Evolutionary conservation across 2,797 vertebrate genomes (phyloP).

Genomic region (Hemibagrus guttatus): DNA sequence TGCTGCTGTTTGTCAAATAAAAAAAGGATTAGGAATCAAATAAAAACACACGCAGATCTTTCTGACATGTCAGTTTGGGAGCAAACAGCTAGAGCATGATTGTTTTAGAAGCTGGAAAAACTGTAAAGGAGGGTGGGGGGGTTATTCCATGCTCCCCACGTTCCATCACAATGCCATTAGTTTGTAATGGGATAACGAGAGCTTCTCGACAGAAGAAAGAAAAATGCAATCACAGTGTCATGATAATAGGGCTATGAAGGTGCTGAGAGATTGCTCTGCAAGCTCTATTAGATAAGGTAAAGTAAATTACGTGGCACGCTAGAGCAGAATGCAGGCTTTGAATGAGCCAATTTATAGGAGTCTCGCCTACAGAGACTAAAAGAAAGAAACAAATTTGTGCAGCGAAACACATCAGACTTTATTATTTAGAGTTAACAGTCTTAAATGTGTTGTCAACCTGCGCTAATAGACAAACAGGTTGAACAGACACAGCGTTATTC

Average conservation of each 20-base stretch:
- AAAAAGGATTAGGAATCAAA: slow-evolving; percentile 1
- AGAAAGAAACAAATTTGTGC: not conserved
- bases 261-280: slow-evolving; percentile 40
- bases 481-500: not conserved
- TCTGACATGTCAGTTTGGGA: not conserved
- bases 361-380: slow-evolving; percentile 18
- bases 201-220: slow-evolving; percentile 42
- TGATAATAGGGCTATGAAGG: slow-evolving; percentile 40
- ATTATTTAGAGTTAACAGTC: not conserved
- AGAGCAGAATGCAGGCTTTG: slow-evolving; percentile 26
- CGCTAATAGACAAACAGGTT: not conserved
- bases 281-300: slow-evolving; percentile 51
- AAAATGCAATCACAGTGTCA: slow-evolving; percentile 47
- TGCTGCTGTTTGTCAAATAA: slow-evolving; percentile 19
- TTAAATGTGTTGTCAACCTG: slow-evolving; percentile 11
- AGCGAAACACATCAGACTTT: not conserved
- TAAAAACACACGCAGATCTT: not conserved
- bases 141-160: slow-evolving; percentile 28
- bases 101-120: not conserved
- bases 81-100: slow-evolving; percentile 8
- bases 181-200: slow-evolving; percentile 51
- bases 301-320: slow-evolving; percentile 35
- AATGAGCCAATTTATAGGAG: slow-evolving; percentile 20
- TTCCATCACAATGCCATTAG: slow-evolving; percentile 45
- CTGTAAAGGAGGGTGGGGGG: not conserved